Percentiles rank a stretch among this genome's conserved stretches.
Evolutionary conservation across 2,888 invertebrate genomes (phyloP).

Genomic region (Epistrophella euchroma): DNA sequence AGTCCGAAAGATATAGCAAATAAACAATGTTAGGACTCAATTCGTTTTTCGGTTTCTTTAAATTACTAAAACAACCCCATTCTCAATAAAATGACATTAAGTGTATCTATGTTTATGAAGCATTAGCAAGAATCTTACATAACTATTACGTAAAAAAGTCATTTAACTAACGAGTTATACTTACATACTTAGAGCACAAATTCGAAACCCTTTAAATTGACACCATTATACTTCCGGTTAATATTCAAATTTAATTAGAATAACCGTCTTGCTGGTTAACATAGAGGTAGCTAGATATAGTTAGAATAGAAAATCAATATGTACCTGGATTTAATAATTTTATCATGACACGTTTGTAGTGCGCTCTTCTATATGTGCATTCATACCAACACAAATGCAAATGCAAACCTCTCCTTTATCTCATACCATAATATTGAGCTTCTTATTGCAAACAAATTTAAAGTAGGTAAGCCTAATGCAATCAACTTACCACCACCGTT

Average conservation of each 20-base stretch:
- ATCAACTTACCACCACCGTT: conserved; percentile 50
- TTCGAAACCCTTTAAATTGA: too few species aligned
- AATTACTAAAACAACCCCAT: too few species aligned
- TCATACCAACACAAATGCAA: neutral
- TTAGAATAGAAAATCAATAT: conserved; percentile 48
- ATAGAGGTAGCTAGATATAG: neutral
- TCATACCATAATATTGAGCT: neutral
- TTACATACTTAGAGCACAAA: too few species aligned
- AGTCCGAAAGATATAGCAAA: too few species aligned
- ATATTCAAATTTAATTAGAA: conserved; percentile 35
- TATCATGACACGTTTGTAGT: conserved; percentile 26
- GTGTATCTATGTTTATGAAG: too few species aligned
- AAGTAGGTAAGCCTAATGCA: conserved; percentile 61
- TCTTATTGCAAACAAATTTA: conserved; percentile 37
- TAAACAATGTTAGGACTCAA: too few species aligned
- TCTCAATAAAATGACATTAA: too few species aligned
- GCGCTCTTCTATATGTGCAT: neutral
- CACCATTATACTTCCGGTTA: conserved; percentile 39
- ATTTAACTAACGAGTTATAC: too few species aligned
- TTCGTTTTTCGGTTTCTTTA: too few species aligned
- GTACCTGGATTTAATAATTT: conserved; percentile 23
- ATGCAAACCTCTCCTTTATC: neutral
- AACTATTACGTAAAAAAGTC: too few species aligned
- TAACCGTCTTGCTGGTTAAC: neutral
- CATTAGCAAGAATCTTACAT: too few species aligned